Evolutionary conservation across 2,797 vertebrate genomes (phyloP).

Genomic region (Pogonophryne albipinna): DNA sequence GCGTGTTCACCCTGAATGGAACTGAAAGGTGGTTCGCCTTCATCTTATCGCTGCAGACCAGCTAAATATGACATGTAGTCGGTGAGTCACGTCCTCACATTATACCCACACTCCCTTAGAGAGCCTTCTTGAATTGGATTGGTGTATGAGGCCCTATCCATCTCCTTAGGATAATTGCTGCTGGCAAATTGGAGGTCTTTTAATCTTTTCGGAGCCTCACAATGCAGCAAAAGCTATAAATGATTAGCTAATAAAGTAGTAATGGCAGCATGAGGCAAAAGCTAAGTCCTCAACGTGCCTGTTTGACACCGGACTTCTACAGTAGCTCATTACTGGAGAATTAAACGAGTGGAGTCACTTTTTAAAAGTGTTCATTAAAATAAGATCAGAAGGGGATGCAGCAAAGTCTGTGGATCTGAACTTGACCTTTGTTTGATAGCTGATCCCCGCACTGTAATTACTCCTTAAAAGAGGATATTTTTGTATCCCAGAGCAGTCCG

Average conservation of each 20-base stretch:
- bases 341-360: constrained; percentile 51
- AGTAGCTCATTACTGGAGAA: constrained; percentile 60
- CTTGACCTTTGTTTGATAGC: constrained; percentile 63
- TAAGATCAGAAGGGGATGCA: constrained; percentile 61
- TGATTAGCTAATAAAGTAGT: constrained; percentile 29
- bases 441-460: constrained; percentile 51
- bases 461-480: constrained; percentile 27
- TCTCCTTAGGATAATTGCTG: constrained; percentile 25
- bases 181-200: constrained; percentile 30
- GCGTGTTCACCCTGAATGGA: constrained; percentile 52
- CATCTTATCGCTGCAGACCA: constrained; percentile 46
- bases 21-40: constrained; percentile 54
- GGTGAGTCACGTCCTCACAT: constrained; percentile 41
- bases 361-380: constrained; percentile 71
- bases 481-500: constrained; percentile 5
- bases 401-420: constrained; percentile 51
- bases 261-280: constrained; percentile 26
- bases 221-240: constrained; percentile 32
- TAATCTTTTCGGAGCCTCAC: constrained; percentile 6
- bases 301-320: constrained; percentile 51
- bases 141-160: constrained; percentile 13
- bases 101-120: constrained; percentile 16
- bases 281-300: constrained; percentile 36
- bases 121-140: constrained; percentile 26
- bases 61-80: constrained; percentile 42